Evolutionary conservation across 2,888 invertebrate genomes (phyloP), one percentile per base, ranked within the genome.

Genomic region (Eilema griseolum): DNA sequence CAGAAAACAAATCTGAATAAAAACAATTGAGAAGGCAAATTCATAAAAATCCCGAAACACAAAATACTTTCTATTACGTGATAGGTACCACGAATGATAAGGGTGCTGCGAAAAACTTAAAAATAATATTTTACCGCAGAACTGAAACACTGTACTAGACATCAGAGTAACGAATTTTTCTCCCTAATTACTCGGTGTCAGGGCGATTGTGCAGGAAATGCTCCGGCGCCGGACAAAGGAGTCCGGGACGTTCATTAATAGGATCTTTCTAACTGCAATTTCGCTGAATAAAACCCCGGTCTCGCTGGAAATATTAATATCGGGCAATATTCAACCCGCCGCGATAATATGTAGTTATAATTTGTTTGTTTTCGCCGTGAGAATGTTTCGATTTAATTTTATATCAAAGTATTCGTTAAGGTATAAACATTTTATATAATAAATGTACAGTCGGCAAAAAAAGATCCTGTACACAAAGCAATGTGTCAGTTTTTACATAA

Each of bases 141-240:
- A 88, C 88, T 90, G 85, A 89, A 90, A 92, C 89, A 90, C 87
- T 86, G 82, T 86, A 84, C 86, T 88, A 90, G 89, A 88, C 88
- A 87, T 87, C 86, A 84, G 86, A 83, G 90, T 90, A 92, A 93
- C 94, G 89, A 94, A 94, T 95, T 94, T 94, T 94, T 95, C 94
- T 94, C 87, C 89, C 91, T 95, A 95, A 95, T 95, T 95, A 95
- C 95, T 93, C 84, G 91, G 94, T 94, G 94, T 94, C 94, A 93
- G 88, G 87, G 90, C 92, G 94, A 94, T 95, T 94, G 93, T 92
- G 92, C 90, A 92, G 93, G 92, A 92, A 93, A 93, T 92, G 92
- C 91, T 90, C 89, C 84, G 83, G 88, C 88, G 87, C 88, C 86
- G 92, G 90, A 93, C 93, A 94, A 95, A 95, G 90, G 89, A 88